Base-by-base conservation (phyloP, 2,797 vertebrate genomes). In the Ptychobarbus kaznakovi region DNA sequence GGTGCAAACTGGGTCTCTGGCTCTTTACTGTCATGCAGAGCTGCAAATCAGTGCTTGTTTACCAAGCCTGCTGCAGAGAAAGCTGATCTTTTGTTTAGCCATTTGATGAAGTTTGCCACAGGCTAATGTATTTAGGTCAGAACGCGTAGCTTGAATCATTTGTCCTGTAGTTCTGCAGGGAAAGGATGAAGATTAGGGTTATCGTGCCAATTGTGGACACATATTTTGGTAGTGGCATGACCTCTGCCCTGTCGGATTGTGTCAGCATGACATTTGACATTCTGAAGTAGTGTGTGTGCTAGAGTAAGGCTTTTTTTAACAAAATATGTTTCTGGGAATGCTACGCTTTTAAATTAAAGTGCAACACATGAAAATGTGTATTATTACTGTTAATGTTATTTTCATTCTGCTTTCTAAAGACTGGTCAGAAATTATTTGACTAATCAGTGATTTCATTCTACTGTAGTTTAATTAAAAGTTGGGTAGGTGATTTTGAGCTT, bases 41-140 rank as follows among this genome's bases (percentile, higher is more conserved):
- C 84, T 51, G 35, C 32, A 86, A 70, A 86, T 81, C 69, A 75
- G 78, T 15, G 42, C 28, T 38, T 46, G 73, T 53, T 75, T 82
- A 82, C 40, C 49, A 63, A 75, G 73, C 32, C 61, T 32, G 53
- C 84, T 42, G 46, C 49, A 22, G 80, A 82, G 79, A 76, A 75
- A 76, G 58, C 80, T 58, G 38, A 76, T 86, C 68, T 80, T 86
- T 72, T 81, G 56, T 85, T 70, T 85, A 61, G 78, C 32, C 22
- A 70, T 85, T 46, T 85, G 76, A 85, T 72, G 84, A 80, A 72
- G 68, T 73, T 81, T 49, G 44, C 78, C 84, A 85, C 28, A 51
- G 77, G 78, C 53, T 85, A 56, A 85, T 80, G 46, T 63, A 80
- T 84, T 78, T 77, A 58, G 82, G 82, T 78, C 82, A 84, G 73